Conservation (phyloP, 2,888 invertebrate species). For the Acleris literana region DNA sequence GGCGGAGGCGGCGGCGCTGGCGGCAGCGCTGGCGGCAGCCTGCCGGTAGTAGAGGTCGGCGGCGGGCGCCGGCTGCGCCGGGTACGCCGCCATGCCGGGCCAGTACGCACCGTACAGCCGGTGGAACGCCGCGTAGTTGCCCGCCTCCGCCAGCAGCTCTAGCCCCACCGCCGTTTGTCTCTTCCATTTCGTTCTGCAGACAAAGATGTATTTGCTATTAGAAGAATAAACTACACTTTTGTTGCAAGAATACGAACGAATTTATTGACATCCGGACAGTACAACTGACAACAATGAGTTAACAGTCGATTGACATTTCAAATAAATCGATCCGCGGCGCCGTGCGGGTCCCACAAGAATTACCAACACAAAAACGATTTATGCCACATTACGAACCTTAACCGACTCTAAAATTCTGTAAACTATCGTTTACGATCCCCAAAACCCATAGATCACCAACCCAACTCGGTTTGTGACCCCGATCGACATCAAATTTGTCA, state of each 20-base stretch:
- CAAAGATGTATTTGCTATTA: slow-evolving; percentile 30
- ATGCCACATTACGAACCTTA: slow-evolving; percentile 72
- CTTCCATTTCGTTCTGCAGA: slow-evolving; percentile 98
- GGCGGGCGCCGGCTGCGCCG: slow-evolving; percentile 86
- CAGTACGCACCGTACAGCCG: slow-evolving; percentile 93
- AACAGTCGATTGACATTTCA: slow-evolving; percentile 63
- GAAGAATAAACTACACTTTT: not conserved
- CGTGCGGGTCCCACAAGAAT: slow-evolving; percentile 64
- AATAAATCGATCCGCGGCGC: slow-evolving; percentile 56
- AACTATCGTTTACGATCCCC: slow-evolving; percentile 74
- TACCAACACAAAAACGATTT: slow-evolving; percentile 64
- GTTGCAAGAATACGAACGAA: not conserved
- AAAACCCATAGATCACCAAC: slow-evolving; percentile 72
- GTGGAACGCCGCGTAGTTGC: slow-evolving; percentile 99
- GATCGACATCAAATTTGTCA: slow-evolving; percentile 82
- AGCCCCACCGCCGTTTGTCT: slow-evolving; percentile 98
- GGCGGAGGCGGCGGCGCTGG: slow-evolving; percentile 78
- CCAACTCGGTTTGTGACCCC: slow-evolving; percentile 71
- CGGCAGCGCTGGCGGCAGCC: slow-evolving; percentile 90
- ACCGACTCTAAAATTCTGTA: slow-evolving; percentile 77
- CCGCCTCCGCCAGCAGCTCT: slow-evolving; percentile 97
- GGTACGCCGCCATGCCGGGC: slow-evolving; percentile 87
- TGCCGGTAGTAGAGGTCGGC: slow-evolving; percentile 92
- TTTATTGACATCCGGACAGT: slow-evolving; percentile 12
- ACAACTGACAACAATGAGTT: slow-evolving; percentile 53